Conservation (phyloP, 2,888 invertebrate genomes). For the Baccha elongata region DNA sequence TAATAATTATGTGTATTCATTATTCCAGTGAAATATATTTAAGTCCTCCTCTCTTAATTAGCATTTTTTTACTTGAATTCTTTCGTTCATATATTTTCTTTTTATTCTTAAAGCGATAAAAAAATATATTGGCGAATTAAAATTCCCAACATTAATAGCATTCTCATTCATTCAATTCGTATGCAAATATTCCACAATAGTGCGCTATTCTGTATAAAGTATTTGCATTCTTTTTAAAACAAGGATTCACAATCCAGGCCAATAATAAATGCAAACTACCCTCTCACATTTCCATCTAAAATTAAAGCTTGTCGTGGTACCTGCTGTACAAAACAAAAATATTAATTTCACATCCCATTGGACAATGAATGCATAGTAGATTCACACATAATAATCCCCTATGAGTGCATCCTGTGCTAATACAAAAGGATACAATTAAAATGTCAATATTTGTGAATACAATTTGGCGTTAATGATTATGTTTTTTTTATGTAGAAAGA, state of each 20-base stretch:
- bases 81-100: not conserved
- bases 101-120: not conserved
- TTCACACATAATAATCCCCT: constrained; percentile 17
- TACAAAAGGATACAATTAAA: not conserved
- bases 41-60: constrained; percentile 4
- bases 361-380: constrained; percentile 12
- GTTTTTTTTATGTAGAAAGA: not conserved
- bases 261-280: constrained; percentile 38
- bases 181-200: constrained; percentile 18
- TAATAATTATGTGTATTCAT: constrained; percentile 11
- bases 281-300: not conserved
- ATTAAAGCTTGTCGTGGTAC: not conserved
- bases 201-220: not conserved
- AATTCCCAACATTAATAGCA: constrained; percentile 36
- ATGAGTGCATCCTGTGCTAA: constrained; percentile 5
- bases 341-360: constrained; percentile 13
- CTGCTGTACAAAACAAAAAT: not conserved
- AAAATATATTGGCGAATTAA: constrained; percentile 1
- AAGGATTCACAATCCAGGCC: constrained; percentile 35
- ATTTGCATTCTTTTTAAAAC: constrained; percentile 14
- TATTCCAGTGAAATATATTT: not conserved
- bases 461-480: constrained; percentile 31
- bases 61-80: constrained; percentile 15
- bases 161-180: constrained; percentile 22
- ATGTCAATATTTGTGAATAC: constrained; percentile 14